Base-by-base conservation (phyloP, 2,797 vertebrate species). In the Pteronotus mesoamericanus region DNA sequence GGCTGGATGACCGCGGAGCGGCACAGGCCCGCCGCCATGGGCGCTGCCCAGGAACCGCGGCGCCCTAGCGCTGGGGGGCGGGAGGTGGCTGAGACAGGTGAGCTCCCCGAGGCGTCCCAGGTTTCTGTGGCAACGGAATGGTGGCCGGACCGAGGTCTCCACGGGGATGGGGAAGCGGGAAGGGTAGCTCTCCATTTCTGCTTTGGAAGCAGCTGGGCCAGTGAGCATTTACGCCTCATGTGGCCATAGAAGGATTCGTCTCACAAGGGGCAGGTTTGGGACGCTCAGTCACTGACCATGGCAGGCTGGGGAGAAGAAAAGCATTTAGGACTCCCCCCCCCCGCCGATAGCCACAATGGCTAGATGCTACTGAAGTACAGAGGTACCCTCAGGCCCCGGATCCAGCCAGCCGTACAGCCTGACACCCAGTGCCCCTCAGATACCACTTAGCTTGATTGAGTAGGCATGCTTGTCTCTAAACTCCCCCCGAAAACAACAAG, bases 11-110 rank as follows among this genome's bases (percentile, higher is more conserved):
- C 69, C 24, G 9, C 14, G 8, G 34, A 16, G 66, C 59, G 57
- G 44, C 8, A 0, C 32, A 16, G 24, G 39, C 55, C 80, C 48
- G 34, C 80, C 18, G 71, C 85, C 57, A 55, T 5, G 71, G 69
- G 34, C 61, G 68, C 71, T 2, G 9, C 57, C 91, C 32, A 0
- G 64, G 55, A 84, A 4, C 1, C 68, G n/a, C 12, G 53, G 46
- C 11, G 37, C 53, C 59, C 34, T 8, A n/a, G n/a, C n/a, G n/a
- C n/a, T n/a, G n/a, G n/a, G n/a, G n/a, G n/a, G n/a, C n/a, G n/a
- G n/a, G n/a, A n/a, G n/a, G n/a, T n/a, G n/a, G 39, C 75, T 42
- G 75, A 94, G 74, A 91, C 94, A 95, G 89, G 96, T 96, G 94
- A 96, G 83, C 59, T 57, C 75, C 86, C 59, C 46, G 44, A 90